Base-by-base conservation (phyloP, 2,888 invertebrate genomes). In the Lasioglossum calceatum region DNA sequence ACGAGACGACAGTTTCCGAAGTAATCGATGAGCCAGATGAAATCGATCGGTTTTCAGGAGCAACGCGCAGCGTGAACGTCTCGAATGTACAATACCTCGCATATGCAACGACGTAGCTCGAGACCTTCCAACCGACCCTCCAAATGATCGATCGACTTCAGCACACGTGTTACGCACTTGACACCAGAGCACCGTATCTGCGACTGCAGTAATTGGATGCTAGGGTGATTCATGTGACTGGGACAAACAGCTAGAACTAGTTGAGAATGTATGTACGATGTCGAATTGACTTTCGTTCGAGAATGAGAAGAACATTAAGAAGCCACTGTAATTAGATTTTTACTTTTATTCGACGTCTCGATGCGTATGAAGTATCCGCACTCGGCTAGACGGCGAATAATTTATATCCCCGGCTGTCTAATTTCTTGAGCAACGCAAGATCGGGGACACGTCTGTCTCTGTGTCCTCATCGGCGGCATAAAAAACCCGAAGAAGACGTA, bases 201-300 rank as follows among this genome's bases (percentile, higher is more conserved):
- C 70, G 75, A 78, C 75, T 71, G 27, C 27, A 23, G 81, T 36
- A 70, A 72, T 77, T 82, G 64, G 77, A 84, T 84, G 84, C 82
- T 72, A 61, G 61, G 61, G 27, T 61, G 61, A 61, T 61, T 61
- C 61, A 32, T 61, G 27, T 27, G 27, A 61, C 61, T 27, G 14
- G 61, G 27, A 61, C 61, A 27, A 61, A 61, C 27, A 27, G 61
- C 61, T 54, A 61, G 61, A 27, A 27, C 61, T 61, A 27, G 27
- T 10, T 10, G 61, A 61, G 27, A 54, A 54, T 54, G n/a, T n/a
- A n/a, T 54, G 54, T 3, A 3, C 54, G 54, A n/a, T 54, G 54
- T 54, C 54, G 54, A 54, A n/a, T 54, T 54, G 8, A 23, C 10
- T 54, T 54, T n/a, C 54, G 2, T 23, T 23, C 23, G 54, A 23